Evolutionary conservation across 1,140 invertebrate species (phyloP), one percentile per base, ranked within the genome.

Genomic region (Temnothorax curvispinosus): DNA sequence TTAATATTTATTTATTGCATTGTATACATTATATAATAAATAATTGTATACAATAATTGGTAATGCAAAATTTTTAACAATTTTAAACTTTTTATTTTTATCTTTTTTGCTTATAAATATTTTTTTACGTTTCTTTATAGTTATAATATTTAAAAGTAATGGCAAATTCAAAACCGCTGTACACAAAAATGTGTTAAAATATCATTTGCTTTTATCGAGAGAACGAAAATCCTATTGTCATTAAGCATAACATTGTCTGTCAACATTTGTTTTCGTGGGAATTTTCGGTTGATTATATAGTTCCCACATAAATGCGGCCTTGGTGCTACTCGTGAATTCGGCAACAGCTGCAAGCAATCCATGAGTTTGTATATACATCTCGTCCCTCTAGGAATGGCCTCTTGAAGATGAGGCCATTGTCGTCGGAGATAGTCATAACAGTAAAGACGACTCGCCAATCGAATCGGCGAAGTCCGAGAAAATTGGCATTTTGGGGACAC

Each of bases 321-420:
- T 74, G 76, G 88, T 54, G 52, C 54, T 18, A 50, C 56, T 69
- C 47, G 54, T 52, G 76, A 76, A 80, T 87, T 58, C 65, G 67
- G 67, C 75, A 90, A 89, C 89, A 90, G 89, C 89, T 90, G 89
- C 65, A 58, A 56, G 82, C 85, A 52, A 90, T 90, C 88, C 84
- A 62, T n/a, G 52, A 74, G 52, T 69, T 80, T 67, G 87, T 85
- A 60, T 85, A 60, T 54, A 47, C 60, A 54, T 15, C 35, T 38
- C 35, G 38, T 71, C 1, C 13, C 54, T 38, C 9, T 71, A 50
- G 76, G 52, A 60, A 88, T 85, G 60, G 62, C 69, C 21, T 56
- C 50, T 54, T 9, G 50, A 21, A 27, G 64, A 56, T 56, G 65
- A 71, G 38, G 38, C 38, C 50, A 54, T 56, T 81, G 52, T 81